Evolutionary conservation across 1,140 invertebrate species (phyloP).

Genomic region (Bombus cullumanus): DNA sequence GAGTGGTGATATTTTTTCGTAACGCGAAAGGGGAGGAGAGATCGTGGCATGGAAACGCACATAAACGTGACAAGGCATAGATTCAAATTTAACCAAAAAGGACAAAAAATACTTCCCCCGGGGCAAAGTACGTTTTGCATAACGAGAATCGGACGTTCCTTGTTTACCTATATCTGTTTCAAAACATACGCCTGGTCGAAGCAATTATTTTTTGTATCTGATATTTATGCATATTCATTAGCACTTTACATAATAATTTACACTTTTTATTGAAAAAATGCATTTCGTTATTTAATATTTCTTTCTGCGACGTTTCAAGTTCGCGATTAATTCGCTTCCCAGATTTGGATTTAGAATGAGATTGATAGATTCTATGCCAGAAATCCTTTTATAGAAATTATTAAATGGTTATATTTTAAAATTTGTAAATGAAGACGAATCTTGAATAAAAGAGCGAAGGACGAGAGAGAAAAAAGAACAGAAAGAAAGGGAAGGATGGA

Average conservation of each 20-base stretch:
- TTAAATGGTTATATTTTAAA: no score
- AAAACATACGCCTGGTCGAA: background rate
- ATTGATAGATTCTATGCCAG: background rate
- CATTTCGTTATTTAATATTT: no score
- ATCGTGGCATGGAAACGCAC: background rate
- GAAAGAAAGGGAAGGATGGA: no score
- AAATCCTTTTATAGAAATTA: no score
- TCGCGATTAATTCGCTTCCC: background rate
- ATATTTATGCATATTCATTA: background rate
- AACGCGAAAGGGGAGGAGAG: background rate
- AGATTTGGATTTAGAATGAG: background rate
- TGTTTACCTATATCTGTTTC: background rate
- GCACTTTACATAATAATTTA: background rate
- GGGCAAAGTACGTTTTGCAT: background rate
- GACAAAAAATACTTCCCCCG: background rate
- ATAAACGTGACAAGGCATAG: background rate
- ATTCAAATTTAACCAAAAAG: constrained; percentile 9
- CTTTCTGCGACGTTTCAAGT: background rate
- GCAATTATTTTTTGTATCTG: background rate
- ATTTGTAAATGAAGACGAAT: no score
- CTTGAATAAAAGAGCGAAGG: no score
- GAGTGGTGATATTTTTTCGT: constrained; percentile 7
- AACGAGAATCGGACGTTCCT: background rate
- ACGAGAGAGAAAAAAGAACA: no score
- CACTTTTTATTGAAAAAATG: background rate